Base-by-base conservation (phyloP, 1,140 invertebrate genomes). In the Lepidurus packardi region DNA sequence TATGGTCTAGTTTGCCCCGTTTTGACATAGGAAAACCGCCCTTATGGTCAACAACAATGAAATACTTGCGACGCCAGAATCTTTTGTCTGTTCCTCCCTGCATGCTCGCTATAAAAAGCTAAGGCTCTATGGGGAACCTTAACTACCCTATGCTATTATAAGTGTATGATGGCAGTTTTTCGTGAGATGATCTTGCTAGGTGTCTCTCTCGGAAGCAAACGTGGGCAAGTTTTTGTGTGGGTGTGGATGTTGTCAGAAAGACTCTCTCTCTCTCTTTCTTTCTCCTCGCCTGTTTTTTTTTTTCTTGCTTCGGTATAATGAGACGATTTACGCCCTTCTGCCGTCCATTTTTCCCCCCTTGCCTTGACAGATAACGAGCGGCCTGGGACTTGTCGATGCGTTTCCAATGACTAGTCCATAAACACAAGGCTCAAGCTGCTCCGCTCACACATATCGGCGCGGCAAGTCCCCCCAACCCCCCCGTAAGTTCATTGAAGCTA, bases 381-480 rank as follows among this genome's bases (percentile, higher is more conserved):
- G 53, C 53, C 53, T 65, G 53, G 53, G 53, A 65, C 53, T 65
- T 65, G 53, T 65, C 53, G 53, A 65, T 65, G 53, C 53, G 53
- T 65, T 65, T 65, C 53, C 53, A 65, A 65, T 65, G 53, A 65
- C 53, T 65, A 65, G 53, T 65, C 53, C 53, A 65, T 65, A 65
- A 65, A 65, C 53, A 65, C 53, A 13, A 65, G 21, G 53, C 53
- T 65, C 53, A 65, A 65, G 53, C 53, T 65, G 53, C 53, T 65
- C 21, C 53, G 16, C 53, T 65, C 53, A 16, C 53, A 13, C 53
- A 65, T 21, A 13, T 65, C 21, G 2, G 16, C 53, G 16, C 53
- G 21, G 21, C 16, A 11, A 47, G 10, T n/a, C 7, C 53, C 6
- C 13, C 53, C 21, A 7, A 13, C 4, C 53, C 53, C 9, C 53